Evolutionary conservation across 2,888 invertebrate species (phyloP).

Genomic region (Tortricodes alternella): DNA sequence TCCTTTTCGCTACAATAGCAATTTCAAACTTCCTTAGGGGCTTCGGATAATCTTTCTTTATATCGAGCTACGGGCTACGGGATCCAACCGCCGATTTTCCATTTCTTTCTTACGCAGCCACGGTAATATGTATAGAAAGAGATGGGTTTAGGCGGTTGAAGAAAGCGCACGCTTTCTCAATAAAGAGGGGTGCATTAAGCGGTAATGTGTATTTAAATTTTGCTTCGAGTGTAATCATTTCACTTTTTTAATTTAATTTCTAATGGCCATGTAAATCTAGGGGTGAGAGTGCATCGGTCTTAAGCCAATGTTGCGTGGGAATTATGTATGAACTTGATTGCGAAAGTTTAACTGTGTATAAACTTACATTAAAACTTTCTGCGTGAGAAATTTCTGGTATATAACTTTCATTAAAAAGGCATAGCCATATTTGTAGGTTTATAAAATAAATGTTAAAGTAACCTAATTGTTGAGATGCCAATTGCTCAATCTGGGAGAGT

Average conservation of each 20-base stretch:
- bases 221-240: constrained; percentile 80
- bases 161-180: constrained; percentile 75
- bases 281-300: constrained; percentile 55
- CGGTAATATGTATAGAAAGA: constrained; percentile 41
- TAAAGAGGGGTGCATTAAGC: constrained; percentile 72
- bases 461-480: too few relatives aligned
- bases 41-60: constrained; percentile 84
- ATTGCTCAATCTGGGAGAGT: too few relatives aligned
- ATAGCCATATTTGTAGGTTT: not conserved
- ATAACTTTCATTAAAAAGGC: too few relatives aligned
- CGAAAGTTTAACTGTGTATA: not conserved
- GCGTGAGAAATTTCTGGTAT: too few relatives aligned
- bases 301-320: constrained; percentile 47
- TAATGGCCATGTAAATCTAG: constrained; percentile 65
- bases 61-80: constrained; percentile 66
- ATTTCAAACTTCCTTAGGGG: constrained; percentile 84
- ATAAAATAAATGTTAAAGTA: too few relatives aligned
- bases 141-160: constrained; percentile 54
- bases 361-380: too few relatives aligned
- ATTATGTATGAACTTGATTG: constrained; percentile 16
- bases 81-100: constrained; percentile 55
- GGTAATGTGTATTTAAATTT: constrained; percentile 82
- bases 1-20: constrained; percentile 84
- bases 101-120: constrained; percentile 48
- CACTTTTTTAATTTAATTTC: constrained; percentile 81